A percentile compares a stretch with the other conserved stretches of the same genome.
Conservation (phyloP, 2,797 vertebrate species). For the Ciconia nigra region DNA sequence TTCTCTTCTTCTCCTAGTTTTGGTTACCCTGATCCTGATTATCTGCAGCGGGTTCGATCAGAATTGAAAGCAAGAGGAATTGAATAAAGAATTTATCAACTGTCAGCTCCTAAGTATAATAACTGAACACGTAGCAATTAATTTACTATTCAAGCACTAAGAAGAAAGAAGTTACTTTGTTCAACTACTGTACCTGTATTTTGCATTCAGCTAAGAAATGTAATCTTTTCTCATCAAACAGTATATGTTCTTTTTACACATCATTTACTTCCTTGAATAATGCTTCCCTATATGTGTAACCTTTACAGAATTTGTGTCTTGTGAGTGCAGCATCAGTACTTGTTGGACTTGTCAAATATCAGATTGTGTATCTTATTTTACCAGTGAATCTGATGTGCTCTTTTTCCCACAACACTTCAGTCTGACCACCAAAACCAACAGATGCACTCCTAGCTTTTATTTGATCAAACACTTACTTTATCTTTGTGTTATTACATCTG, state of each 20-base stretch:
- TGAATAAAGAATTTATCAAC: conserved; percentile 58
- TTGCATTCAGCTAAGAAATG: background rate
- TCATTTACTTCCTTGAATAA: background rate
- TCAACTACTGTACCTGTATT: background rate
- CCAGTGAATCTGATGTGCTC: background rate
- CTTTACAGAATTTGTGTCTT: background rate
- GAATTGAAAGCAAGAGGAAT: conserved; percentile 91
- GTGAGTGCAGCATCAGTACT: background rate
- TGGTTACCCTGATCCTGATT: conserved; percentile 88
- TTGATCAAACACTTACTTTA: background rate
- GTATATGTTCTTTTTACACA: background rate
- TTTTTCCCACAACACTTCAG: background rate
- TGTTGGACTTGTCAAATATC: background rate
- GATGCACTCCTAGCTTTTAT: background rate
- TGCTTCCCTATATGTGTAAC: background rate
- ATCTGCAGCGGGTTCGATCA: conserved; percentile 82
- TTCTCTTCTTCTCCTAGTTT: conserved; percentile 74
- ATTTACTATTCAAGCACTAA: background rate
- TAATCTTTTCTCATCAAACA: background rate
- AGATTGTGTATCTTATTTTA: background rate
- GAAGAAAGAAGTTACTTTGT: background rate
- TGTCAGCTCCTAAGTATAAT: background rate
- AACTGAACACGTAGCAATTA: background rate
- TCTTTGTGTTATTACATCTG: background rate
- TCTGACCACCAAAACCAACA: background rate